Base-by-base conservation (phyloP, 2,797 vertebrate species). In the Myotis pilosus region DNA sequence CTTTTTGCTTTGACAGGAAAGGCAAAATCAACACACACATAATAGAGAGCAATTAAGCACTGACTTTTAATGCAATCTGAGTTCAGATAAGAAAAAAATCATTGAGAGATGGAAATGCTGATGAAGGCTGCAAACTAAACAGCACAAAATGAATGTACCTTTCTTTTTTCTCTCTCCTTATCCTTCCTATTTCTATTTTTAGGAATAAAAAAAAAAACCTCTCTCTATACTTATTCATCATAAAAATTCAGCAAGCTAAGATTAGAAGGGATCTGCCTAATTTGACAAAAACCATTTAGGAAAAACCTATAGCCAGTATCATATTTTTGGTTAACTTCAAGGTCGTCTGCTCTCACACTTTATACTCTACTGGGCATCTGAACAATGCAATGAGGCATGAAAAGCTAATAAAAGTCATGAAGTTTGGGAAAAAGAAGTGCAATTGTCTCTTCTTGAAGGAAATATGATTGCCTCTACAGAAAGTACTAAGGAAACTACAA, bases 281-380 rank as follows among this genome's bases (percentile, higher is more conserved):
- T 80, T 53, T 71, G 51, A 74, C 25, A 85, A 79, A 80, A 88
- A 16, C 22, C 11, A 71, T 25, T 92, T 80, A 71, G 64, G 6
- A 57, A 89, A 96, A 87, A 51, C 16, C 28, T 44, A 71, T 5
- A 78, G 8, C 10, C 55, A 72, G 47, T 83, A 81, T 72, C 6
- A 36, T 74, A 91, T 69, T 72, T 81, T 22, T 94, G 38, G 10
- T 94, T 95, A 78, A 82, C 84, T 94, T 91, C 30, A 85, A 84
- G 30, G 20, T 78, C 78, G 2, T 62, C 55, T 94, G 11, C 8
- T 81, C 20, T 82, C 36, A 79, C n/a, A 71, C 17, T 69, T 86
- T 79, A 90, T 16, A 44, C 17, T 79, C 5, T 25, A 6, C 15
- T 82, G 36, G 44, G 81, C 2, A 17, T 51, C 90, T 17, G 88